Conservation (phyloP, 1,140 invertebrate genomes). For the Pachypeltis micranthus region DNA sequence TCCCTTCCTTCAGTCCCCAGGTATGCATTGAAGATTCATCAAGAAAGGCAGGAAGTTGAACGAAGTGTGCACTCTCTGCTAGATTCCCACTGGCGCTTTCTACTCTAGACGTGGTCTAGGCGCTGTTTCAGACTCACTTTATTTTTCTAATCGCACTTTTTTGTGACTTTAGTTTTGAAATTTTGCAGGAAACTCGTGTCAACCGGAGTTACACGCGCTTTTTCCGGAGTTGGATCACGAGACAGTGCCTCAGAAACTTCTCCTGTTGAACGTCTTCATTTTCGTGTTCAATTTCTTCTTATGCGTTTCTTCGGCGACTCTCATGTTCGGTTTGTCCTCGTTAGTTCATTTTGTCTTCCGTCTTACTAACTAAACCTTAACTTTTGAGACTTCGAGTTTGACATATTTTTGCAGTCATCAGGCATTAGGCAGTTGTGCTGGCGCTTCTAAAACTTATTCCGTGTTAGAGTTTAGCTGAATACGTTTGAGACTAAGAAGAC, state of each 20-base stretch:
- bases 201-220: not conserved
- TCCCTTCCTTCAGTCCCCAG: too few relatives aligned
- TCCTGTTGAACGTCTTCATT: not conserved
- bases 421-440: too few relatives aligned
- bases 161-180: not conserved
- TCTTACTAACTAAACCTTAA: too few relatives aligned
- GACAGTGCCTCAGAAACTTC: not conserved
- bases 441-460: too few relatives aligned
- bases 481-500: too few relatives aligned
- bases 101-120: not conserved
- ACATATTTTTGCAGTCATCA: too few relatives aligned
- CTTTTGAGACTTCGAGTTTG: too few relatives aligned
- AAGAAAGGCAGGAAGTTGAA: not conserved
- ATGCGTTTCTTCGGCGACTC: not conserved
- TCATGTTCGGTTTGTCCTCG: conserved; percentile 3
- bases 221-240: not conserved
- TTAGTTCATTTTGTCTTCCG: too few relatives aligned
- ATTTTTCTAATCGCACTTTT: not conserved
- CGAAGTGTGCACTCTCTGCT: not conserved
- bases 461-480: too few relatives aligned
- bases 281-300: conserved; percentile 2
- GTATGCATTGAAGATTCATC: not conserved
- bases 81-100: not conserved
- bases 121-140: not conserved
- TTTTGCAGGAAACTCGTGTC: not conserved